Evolutionary conservation across 2,113 vertebrate genomes (phyloP).

Genomic region (Picathartes gymnocephalus): DNA sequence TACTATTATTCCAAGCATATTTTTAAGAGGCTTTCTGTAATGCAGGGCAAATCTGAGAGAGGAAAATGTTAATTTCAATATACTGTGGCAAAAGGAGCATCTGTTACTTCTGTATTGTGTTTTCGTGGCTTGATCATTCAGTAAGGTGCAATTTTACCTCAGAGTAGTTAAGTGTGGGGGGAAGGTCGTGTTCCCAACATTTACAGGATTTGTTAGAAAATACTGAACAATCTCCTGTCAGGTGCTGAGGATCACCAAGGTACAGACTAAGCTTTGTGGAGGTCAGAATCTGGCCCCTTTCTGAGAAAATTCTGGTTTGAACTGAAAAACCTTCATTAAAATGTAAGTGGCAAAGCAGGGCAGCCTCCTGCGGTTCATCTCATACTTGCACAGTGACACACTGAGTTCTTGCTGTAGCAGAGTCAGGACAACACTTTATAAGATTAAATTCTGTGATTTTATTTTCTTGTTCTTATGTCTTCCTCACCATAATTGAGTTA

Average conservation of each 20-base stretch:
- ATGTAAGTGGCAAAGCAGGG: background rate
- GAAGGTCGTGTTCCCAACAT: fast-evolving
- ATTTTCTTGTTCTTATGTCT: background rate
- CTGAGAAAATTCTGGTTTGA: background rate
- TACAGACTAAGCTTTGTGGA: background rate
- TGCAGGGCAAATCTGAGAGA: background rate
- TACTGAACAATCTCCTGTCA: background rate
- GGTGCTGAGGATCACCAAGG: background rate
- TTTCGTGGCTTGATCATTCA: background rate
- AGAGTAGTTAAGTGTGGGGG: background rate
- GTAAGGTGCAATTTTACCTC: background rate
- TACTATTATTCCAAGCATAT: background rate
- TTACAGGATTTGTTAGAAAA: background rate
- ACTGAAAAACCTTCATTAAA: background rate
- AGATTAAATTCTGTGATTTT: background rate
- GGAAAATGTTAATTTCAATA: background rate
- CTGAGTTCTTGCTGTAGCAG: background rate
- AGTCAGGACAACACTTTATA: background rate
- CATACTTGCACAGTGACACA: background rate
- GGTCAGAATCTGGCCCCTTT: background rate
- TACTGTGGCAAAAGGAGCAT: background rate
- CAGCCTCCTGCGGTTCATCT: background rate
- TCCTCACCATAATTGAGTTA: background rate
- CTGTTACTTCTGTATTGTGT: background rate
- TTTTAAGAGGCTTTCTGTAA: background rate